Conservation (phyloP, 2,113 vertebrate genomes). For the Carassius carassius region DNA sequence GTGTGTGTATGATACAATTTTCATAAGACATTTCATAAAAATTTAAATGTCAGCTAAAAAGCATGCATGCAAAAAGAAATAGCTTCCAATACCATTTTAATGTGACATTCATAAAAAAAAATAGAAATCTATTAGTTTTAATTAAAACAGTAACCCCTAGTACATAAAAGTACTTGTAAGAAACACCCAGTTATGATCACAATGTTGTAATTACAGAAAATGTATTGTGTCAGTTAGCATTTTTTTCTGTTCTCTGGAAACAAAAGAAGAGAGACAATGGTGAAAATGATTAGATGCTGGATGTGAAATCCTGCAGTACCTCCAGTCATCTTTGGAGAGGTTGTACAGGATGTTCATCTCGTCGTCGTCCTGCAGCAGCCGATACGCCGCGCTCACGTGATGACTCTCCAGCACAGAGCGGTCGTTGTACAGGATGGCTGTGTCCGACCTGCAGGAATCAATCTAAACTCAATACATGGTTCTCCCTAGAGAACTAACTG, state of each 20-base stretch:
- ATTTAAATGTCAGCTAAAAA: no score
- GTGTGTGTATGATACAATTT: no score
- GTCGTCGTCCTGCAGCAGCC: constrained; percentile 94
- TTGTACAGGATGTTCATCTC: constrained; percentile 99
- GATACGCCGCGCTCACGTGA: constrained; percentile 92
- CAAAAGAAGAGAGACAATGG: background rate
- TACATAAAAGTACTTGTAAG: no score
- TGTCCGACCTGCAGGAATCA: constrained; percentile 83
- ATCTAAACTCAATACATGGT: background rate
- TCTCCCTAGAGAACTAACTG: no score
- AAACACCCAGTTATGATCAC: background rate
- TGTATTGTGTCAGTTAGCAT: background rate
- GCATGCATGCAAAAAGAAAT: no score
- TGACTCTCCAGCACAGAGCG: constrained; percentile 95
- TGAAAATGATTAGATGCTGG: background rate
- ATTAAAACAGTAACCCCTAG: background rate
- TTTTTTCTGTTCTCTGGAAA: background rate
- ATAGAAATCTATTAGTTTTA: no score
- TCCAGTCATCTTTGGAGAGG: constrained; percentile 98
- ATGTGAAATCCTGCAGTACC: constrained; percentile 72
- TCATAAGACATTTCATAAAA: no score
- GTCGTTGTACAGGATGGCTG: constrained; percentile 96
- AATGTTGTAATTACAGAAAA: background rate
- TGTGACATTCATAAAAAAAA: no score
- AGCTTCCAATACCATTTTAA: no score